phyloP scores from a whole-genome alignment of 2,797 vertebrate genomes.

The Poecilia velifera region DNA sequence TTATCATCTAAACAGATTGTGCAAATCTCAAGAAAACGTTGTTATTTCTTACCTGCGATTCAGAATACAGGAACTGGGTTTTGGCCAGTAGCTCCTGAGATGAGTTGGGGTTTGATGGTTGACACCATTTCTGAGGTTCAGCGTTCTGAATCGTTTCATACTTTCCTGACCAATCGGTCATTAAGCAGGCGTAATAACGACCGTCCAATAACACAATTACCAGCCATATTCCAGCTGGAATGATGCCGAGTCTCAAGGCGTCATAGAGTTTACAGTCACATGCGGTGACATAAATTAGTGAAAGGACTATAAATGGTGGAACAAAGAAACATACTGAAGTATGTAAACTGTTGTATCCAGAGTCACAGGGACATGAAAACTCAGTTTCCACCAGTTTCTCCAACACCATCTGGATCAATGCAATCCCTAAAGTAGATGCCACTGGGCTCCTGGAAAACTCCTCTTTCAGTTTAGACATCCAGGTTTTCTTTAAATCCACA shows the following conservation, averaged over 20 bases:
- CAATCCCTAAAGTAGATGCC: background rate
- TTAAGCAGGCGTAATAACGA: background rate
- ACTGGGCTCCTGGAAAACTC: background rate
- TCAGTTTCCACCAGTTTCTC: background rate
- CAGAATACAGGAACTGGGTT: background rate
- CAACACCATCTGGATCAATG: background rate
- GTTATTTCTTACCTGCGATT: background rate
- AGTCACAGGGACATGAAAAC: conserved; percentile 2
- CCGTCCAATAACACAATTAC: background rate
- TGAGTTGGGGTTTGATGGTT: background rate
- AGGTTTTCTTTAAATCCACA: background rate
- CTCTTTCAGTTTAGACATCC: background rate
- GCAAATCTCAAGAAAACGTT: no score
- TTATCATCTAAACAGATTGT: no score
- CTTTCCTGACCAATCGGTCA: background rate
- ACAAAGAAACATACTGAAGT: background rate
- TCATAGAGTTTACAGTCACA: background rate
- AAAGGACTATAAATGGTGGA: background rate
- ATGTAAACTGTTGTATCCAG: background rate
- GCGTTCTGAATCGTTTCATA: background rate
- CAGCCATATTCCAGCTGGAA: background rate
- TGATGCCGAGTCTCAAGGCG: background rate
- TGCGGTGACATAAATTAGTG: background rate
- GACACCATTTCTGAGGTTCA: conserved; percentile 4
- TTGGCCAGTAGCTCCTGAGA: background rate